Conservation (phyloP, 2,113 vertebrate genomes). For the Lophotis ruficrista region DNA sequence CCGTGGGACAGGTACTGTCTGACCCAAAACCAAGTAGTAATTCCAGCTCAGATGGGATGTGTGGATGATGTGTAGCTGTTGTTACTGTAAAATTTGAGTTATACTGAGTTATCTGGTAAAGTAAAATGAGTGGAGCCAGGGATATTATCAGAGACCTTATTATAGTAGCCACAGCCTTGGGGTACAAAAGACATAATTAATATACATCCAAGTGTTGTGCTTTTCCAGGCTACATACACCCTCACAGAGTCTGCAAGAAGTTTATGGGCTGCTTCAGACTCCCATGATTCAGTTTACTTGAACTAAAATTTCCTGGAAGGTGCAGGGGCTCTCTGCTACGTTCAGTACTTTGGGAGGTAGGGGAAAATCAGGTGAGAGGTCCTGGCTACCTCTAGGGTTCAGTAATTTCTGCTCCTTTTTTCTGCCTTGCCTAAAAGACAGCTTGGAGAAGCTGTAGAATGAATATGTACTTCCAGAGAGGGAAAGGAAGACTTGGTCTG, state of each 20-base stretch:
- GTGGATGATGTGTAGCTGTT: neutral
- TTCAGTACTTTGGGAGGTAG: neutral
- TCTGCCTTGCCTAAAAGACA: neutral
- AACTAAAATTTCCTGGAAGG: neutral
- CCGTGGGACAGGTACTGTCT: neutral
- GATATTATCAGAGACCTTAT: neutral
- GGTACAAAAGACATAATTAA: neutral
- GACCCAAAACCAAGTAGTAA: neutral
- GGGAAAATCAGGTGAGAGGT: neutral
- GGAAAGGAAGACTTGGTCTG: neutral
- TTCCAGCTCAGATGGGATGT: neutral
- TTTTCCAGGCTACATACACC: neutral
- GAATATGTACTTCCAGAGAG: neutral
- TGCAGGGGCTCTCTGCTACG: neutral
- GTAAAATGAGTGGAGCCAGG: neutral
- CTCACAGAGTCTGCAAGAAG: neutral
- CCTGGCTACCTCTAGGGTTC: neutral
- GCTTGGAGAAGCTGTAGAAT: neutral
- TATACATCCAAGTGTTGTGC: neutral
- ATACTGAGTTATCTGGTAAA: neutral
- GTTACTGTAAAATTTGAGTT: neutral
- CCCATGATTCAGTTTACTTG: rapidly evolving
- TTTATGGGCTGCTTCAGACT: neutral
- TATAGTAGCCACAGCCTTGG: neutral
- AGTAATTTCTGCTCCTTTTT: neutral